A percentile compares a stretch with the other conserved stretches of the same genome.
These are phyloP conservation scores for Felis catus DNA, from an alignment of 2,113 vertebrate genomes.

Conservation along the genomic window DNA sequence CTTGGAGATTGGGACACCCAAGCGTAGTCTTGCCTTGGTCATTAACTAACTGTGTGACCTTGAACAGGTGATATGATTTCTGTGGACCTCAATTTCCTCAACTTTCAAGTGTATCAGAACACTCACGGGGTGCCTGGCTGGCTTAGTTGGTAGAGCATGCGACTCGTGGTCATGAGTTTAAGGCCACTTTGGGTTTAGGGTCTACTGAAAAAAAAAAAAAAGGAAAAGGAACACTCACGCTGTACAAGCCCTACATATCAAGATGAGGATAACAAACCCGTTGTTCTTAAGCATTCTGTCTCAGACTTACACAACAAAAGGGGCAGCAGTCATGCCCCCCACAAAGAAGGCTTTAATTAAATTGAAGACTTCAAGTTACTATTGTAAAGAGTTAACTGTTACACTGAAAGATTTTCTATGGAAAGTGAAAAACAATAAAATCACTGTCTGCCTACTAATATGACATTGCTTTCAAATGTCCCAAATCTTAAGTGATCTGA, in stretches of 20 bases:
- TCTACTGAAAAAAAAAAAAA: not conserved
- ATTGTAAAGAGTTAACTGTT: not conserved
- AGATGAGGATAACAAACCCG: not conserved
- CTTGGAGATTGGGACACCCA: not conserved
- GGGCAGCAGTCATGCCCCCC: not conserved
- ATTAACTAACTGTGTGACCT: not conserved
- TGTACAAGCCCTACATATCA: not conserved
- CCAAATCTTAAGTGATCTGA: not conserved
- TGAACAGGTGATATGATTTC: not conserved
- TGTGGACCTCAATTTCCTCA: not conserved
- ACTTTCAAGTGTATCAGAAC: not conserved
- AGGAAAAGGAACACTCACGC: not conserved
- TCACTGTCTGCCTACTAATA: not conserved
- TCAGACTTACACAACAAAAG: not conserved
- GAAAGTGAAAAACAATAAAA: conserved; percentile 6
- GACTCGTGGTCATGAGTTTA: not conserved
- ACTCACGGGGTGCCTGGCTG: not conserved
- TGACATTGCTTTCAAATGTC: not conserved
- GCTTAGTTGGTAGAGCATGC: not conserved
- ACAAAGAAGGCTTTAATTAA: not conserved
- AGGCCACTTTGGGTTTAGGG: not conserved
- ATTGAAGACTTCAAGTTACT: not conserved
- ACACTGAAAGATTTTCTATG: not conserved
- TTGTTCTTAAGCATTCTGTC: not conserved
- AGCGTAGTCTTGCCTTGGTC: not conserved